phyloP scores from a whole-genome alignment of 2,888 invertebrate genomes.

The Myopa testacea region DNA sequence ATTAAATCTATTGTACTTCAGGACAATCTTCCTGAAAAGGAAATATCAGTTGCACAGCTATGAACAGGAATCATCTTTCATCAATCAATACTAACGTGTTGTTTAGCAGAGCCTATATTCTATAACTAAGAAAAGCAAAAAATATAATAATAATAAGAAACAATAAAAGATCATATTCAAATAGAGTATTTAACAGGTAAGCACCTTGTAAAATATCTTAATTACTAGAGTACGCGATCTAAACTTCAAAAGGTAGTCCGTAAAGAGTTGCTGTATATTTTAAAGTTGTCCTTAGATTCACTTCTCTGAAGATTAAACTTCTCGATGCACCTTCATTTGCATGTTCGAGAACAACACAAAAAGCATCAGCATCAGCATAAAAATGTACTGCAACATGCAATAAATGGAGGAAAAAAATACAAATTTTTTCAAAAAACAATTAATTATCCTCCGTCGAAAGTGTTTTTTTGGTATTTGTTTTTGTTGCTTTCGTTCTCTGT shows the following conservation, averaged over 20 bases:
- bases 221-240: no score
- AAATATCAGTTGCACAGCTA: no score
- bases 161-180: neutral
- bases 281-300: neutral
- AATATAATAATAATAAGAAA: neutral
- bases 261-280: neutral
- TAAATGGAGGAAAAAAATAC: constrained; percentile 35
- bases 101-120: no score
- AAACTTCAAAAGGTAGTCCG: no score
- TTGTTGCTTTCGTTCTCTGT: constrained; percentile 1
- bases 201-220: no score
- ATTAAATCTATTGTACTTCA: no score
- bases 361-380: constrained; percentile 22
- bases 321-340: constrained; percentile 3
- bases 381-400: constrained; percentile 51
- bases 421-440: constrained; percentile 34
- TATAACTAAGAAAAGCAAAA: no score
- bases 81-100: no score
- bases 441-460: constrained; percentile 31
- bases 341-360: neutral
- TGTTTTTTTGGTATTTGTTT: constrained; percentile 12
- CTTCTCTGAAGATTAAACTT: no score
- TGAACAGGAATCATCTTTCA: no score
- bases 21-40: no score
- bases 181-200: no score